Conservation (phyloP, 2,888 invertebrate genomes). For the Theristus sp. region DNA sequence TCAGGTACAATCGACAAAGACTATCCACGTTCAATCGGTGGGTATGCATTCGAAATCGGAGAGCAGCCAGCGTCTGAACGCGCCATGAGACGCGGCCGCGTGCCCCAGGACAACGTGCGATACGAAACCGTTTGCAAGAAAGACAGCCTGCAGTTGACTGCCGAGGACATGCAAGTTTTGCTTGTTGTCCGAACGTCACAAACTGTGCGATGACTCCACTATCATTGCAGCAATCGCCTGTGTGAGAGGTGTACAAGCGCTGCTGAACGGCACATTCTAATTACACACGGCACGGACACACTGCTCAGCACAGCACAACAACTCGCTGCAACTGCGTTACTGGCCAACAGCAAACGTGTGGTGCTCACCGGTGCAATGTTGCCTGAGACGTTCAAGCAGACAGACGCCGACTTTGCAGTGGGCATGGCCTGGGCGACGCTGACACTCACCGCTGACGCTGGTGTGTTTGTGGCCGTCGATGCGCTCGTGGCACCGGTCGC, state of each 20-base stretch:
- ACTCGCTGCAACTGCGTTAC: no score
- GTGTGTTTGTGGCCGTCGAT: conserved; percentile 17
- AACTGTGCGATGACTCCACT: background rate
- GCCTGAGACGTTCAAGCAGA: background rate
- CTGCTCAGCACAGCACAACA: conserved; percentile 16
- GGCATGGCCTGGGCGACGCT: conserved; percentile 18
- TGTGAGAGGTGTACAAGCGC: background rate
- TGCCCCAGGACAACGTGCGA: background rate
- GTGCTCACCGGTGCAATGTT: conserved; percentile 15
- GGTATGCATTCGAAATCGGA: conserved; percentile 20
- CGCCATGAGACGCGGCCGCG: conserved; percentile 9
- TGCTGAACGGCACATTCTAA: conserved; percentile 9
- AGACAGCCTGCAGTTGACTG: conserved; percentile 20
- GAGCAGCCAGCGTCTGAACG: conserved; percentile 7
- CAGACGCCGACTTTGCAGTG: conserved; percentile 22
- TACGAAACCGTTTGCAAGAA: conserved; percentile 12
- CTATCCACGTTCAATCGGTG: conserved; percentile 15
- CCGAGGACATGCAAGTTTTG: no score
- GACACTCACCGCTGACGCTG: conserved; percentile 6
- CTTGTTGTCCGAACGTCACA: no score
- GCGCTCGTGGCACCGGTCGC: conserved; percentile 9
- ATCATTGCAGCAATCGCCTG: background rate
- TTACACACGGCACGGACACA: conserved; percentile 23
- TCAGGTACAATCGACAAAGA: conserved; percentile 23
- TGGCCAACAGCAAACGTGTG: conserved; percentile 12